These are phyloP conservation scores for Porites divaricata DNA, from an alignment of 92 coral and sea anemone genomes.

Conservation along the genomic window DNA sequence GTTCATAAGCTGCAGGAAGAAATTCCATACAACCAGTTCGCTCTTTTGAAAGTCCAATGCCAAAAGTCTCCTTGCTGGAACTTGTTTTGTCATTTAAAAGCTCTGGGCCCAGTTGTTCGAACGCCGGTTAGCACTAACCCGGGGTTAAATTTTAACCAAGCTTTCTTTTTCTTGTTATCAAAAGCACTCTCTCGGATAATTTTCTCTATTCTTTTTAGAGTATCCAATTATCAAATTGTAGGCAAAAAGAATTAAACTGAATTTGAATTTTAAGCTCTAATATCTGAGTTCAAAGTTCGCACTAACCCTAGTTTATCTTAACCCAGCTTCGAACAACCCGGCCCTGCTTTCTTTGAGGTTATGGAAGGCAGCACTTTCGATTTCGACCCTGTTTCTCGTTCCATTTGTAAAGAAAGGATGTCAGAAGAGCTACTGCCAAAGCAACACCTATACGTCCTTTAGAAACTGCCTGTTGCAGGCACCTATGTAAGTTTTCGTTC, in stretches of 20 bases:
- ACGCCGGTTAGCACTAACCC: too few species aligned
- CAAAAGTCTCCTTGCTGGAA: conserved; percentile 20
- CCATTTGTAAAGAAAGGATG: conserved; percentile 66
- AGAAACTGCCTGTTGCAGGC: conserved; percentile 37
- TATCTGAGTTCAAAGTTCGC: too few species aligned
- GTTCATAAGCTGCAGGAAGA: conserved; percentile 55
- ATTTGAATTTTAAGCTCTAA: too few species aligned
- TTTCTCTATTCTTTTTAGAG: too few species aligned
- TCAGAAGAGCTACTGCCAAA: conserved; percentile 40
- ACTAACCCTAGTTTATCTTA: too few species aligned
- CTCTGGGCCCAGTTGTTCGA: too few species aligned
- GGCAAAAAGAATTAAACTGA: too few species aligned
- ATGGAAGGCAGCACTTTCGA: conserved; percentile 43
- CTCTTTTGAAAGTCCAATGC: conserved; percentile 47
- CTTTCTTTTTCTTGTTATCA: too few species aligned
- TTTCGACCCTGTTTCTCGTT: conserved; percentile 52
- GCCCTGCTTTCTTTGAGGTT: conserved; percentile 48
- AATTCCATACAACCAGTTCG: conserved; percentile 16
- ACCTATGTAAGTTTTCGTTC: conserved; percentile 62
- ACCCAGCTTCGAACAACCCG: too few species aligned
- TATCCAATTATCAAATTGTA: too few species aligned
- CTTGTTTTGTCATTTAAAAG: conserved; percentile 33
- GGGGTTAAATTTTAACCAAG: too few species aligned
- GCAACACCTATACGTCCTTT: conserved; percentile 40
- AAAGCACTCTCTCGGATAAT: too few species aligned